Base-by-base conservation (phyloP, 2,113 vertebrate species). In the Tautogolabrus adspersus region DNA sequence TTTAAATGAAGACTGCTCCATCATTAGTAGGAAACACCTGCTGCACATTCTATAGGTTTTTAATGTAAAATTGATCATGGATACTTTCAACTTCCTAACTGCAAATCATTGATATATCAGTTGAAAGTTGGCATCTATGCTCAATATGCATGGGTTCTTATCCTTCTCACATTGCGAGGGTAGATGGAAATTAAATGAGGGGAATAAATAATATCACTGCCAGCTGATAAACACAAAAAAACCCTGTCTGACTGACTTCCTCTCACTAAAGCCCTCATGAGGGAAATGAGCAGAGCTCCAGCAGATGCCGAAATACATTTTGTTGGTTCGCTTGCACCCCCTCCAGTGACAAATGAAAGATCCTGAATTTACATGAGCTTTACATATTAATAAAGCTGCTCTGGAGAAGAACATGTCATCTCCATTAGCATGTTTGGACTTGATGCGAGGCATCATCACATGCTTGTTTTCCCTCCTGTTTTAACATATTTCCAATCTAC, bases 141-240 rank as follows among this genome's bases (percentile, higher is more conserved):
- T 81, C 18, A 2, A 40, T 46, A 49, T 19, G 59, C 7, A 59
- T 77, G 72, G 72, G 81, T 42, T 71, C 37, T 75, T 67, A 77
- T 79, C 69, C 82, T 64, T 73, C 68, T 73, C 70, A 66, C 75
- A 83, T 38, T 34, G 70, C 75, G 91, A 88, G 81, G 85, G 91
- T 75, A 79, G 88, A 16, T 65, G 44, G 82, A 81, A 90, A 89
- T 89, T 92, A 89, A 89, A 88, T 85, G 81, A 89, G 75, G 59
- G 61, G 87, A 89, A 87, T 90, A 92, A 87, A 93, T 81, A 68
- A 76, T 77, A 84, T 81, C 83, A 64, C 67, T 81, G 77, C 78
- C 87, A 90, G 86, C 49, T 85, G 86, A 91, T 90, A 26, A 83
- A 77, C 70, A 71, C 79, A 81, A 64, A 85, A 82, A 84, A 67